Conservation (phyloP, 1,140 invertebrate species). For the Heterodera carotae region DNA sequence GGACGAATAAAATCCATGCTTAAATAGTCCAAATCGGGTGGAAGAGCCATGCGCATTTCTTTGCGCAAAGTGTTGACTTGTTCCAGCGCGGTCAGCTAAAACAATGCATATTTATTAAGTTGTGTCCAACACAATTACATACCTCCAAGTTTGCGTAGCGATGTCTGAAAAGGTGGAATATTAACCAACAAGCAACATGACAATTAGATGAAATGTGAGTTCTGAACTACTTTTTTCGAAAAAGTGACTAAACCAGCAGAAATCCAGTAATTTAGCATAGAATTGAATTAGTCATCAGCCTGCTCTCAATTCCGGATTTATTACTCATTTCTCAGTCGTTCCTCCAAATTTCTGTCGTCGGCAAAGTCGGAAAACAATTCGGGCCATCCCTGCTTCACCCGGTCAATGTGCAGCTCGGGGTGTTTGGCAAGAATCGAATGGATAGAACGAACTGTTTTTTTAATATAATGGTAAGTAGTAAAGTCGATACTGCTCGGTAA, state of each 20-base stretch:
- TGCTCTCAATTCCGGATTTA: too few relatives aligned
- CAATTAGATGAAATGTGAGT: too few relatives aligned
- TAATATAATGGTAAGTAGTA: too few relatives aligned
- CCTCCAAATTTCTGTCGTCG: conserved; percentile 35
- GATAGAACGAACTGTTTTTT: conserved; percentile 17
- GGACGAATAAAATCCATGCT: conserved; percentile 38
- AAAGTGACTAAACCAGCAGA: too few relatives aligned
- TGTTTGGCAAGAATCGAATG: conserved; percentile 29
- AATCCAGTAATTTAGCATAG: too few relatives aligned
- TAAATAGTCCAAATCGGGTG: conserved; percentile 49
- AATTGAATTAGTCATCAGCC: too few relatives aligned
- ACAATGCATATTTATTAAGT: too few relatives aligned
- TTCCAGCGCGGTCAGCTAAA: not conserved
- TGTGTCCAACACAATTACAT: not conserved
- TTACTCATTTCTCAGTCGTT: conserved; percentile 40
- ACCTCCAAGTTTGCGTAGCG: not conserved
- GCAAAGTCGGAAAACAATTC: conserved; percentile 20
- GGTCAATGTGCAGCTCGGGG: conserved; percentile 23
- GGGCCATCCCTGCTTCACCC: conserved; percentile 19
- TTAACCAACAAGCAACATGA: too few relatives aligned
- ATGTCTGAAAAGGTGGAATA: not conserved
- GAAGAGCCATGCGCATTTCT: conserved; percentile 45
- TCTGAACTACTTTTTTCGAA: too few relatives aligned
- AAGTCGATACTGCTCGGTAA: too few relatives aligned
- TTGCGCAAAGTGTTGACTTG: conserved; percentile 50